Conservation (phyloP, 2,888 invertebrate species). For the Bugula neritina region DNA sequence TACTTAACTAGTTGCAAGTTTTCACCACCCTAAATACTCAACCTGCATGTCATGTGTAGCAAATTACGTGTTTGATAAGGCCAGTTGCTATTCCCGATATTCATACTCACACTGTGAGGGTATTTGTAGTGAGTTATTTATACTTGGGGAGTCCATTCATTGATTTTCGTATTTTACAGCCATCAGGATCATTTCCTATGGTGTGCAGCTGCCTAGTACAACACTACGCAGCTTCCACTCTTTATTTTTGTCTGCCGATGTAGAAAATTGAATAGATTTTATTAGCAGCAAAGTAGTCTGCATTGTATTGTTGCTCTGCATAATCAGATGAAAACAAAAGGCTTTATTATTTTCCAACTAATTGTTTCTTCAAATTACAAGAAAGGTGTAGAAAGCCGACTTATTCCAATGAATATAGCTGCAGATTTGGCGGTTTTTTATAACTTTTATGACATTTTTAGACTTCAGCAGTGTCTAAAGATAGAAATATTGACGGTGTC, state of each 20-base stretch:
- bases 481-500: neutral
- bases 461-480: conserved; percentile 12
- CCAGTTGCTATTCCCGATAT: too few relatives aligned
- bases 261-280: neutral
- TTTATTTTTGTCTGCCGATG: neutral
- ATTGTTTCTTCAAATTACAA: too few relatives aligned
- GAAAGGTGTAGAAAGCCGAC: too few relatives aligned
- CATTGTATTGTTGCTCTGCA: neutral
- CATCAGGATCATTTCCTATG: too few relatives aligned
- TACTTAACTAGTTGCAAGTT: neutral
- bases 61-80: neutral
- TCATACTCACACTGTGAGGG: neutral
- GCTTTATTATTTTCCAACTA: neutral
- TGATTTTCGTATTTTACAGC: neutral
- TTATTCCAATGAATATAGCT: neutral
- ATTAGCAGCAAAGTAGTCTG: neutral
- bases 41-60: neutral
- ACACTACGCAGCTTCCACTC: neutral
- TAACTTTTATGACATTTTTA: neutral
- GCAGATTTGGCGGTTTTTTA: neutral
- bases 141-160: neutral
- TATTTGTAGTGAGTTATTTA: neutral
- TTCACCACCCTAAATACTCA: neutral
- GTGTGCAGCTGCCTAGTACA: neutral
- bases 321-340: neutral